Percentiles rank a stretch among this genome's conserved stretches.
phyloP scores from a whole-genome alignment of 2,113 vertebrate genomes.

The Condylura cristata region DNA sequence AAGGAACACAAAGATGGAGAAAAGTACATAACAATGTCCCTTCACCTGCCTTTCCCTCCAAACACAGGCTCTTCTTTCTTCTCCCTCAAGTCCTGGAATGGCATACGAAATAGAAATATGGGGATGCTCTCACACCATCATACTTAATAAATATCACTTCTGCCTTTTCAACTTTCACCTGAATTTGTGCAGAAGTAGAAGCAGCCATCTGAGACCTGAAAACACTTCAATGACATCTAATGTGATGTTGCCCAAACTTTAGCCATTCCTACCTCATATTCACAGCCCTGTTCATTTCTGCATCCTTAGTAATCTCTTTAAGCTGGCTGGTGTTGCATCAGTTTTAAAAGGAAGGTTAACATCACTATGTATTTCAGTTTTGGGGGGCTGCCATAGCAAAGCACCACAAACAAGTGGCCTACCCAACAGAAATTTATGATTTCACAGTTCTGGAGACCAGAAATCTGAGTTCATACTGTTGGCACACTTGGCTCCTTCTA shows the following conservation, averaged over 20 bases:
- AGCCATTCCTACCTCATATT: not conserved
- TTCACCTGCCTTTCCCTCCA: not conserved
- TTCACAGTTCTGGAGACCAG: not conserved
- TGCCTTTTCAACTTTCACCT: not conserved
- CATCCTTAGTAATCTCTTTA: not conserved
- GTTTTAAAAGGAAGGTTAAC: not conserved
- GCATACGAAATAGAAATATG: not conserved
- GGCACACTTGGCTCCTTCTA: not conserved
- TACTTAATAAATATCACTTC: not conserved
- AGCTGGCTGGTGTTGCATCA: not conserved
- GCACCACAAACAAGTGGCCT: not conserved
- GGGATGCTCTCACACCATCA: fast-evolving
- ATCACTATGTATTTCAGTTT: not conserved
- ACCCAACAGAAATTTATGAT: not conserved
- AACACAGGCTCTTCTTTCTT: not conserved
- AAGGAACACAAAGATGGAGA: not conserved
- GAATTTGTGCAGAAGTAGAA: not conserved
- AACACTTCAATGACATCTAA: not conserved
- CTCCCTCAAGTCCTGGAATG: not conserved
- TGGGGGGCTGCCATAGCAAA: not conserved
- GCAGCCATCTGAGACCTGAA: not conserved
- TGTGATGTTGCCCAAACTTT: not conserved
- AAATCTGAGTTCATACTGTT: not conserved
- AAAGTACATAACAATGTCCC: not conserved
- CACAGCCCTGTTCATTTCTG: not conserved